These are phyloP conservation scores for Orthosia gracilis DNA, from an alignment of 2,888 invertebrate species.

Conservation along the genomic window DNA sequence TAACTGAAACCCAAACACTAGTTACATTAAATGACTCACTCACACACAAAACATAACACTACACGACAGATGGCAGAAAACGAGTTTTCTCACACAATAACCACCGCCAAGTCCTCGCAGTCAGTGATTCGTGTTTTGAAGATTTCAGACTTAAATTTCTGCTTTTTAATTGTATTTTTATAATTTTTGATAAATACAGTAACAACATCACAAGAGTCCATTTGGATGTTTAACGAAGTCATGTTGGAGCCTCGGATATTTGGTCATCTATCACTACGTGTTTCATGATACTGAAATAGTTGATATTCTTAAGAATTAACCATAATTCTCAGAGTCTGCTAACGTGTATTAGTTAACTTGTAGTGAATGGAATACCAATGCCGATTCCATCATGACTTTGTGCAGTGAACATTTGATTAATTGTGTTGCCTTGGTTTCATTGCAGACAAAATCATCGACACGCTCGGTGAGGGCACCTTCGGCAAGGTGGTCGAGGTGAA, in stretches of 20 bases:
- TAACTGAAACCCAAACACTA: constrained; percentile 51
- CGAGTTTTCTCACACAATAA: constrained; percentile 57
- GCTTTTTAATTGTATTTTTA: constrained; percentile 65
- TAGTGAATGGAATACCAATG: constrained; percentile 72
- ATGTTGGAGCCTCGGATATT: constrained; percentile 78
- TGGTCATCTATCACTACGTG: constrained; percentile 65
- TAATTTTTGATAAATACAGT: constrained; percentile 64
- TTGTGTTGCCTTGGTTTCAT: constrained; percentile 91
- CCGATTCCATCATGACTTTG: constrained; percentile 84
- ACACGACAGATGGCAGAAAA: constrained; percentile 60
- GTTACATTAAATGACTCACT: constrained; percentile 60
- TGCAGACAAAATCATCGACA: constrained; percentile 99
- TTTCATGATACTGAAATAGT: constrained; percentile 57
- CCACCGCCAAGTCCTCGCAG: constrained; percentile 64
- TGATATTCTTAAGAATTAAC: constrained; percentile 48
- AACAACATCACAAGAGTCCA: constrained; percentile 60
- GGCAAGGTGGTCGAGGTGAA: constrained; percentile 99
- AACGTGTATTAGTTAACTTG: constrained; percentile 51
- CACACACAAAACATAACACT: constrained; percentile 53
- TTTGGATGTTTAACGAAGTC: constrained; percentile 72
- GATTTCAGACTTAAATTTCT: constrained; percentile 67
- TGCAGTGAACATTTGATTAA: constrained; percentile 78
- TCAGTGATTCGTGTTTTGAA: constrained; percentile 72
- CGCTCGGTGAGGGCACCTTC: constrained; percentile 99
- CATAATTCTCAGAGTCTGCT: constrained; percentile 57